Percentiles rank a stretch among this genome's conserved stretches.
Evolutionary conservation across 2,888 invertebrate species (phyloP).

Genomic region (Ommatoiulus sabulosus): DNA sequence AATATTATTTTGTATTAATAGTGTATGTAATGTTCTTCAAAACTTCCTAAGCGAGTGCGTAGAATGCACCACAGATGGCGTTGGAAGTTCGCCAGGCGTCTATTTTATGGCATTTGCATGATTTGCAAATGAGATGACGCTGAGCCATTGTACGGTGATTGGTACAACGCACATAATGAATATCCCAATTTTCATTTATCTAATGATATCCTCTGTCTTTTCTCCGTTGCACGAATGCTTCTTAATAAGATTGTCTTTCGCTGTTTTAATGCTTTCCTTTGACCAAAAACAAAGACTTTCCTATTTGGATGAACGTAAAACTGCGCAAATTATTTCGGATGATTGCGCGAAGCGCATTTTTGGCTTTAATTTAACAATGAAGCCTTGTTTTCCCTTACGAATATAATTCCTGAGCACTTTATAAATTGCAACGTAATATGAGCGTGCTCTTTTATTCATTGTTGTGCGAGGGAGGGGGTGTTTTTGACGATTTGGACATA

Average conservation of each 20-base stretch:
- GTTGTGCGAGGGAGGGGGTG: neutral
- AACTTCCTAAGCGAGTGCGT: too few species aligned
- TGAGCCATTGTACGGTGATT: neutral
- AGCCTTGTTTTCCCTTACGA: neutral
- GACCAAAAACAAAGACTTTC: slow-evolving; percentile 26
- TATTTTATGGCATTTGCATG: neutral
- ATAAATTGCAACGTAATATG: slow-evolving; percentile 10
- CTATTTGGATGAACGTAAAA: neutral
- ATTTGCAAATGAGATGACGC: neutral
- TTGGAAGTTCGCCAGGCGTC: neutral
- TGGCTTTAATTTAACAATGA: slow-evolving; percentile 1
- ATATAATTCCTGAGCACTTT: neutral
- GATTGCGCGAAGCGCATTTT: slow-evolving; percentile 24
- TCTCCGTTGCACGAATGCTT: neutral
- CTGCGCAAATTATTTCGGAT: neutral
- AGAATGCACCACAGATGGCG: neutral
- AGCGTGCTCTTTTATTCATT: slow-evolving; percentile 10
- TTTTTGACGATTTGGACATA: neutral
- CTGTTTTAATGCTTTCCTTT: slow-evolving; percentile 3
- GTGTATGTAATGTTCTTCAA: too few species aligned
- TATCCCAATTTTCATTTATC: neutral
- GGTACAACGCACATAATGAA: neutral
- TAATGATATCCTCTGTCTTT: neutral
- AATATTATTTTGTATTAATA: too few species aligned
- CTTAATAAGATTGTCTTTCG: neutral